phyloP scores from a whole-genome alignment of 2,113 vertebrate genomes.

The Rhinolophus sinicus region DNA sequence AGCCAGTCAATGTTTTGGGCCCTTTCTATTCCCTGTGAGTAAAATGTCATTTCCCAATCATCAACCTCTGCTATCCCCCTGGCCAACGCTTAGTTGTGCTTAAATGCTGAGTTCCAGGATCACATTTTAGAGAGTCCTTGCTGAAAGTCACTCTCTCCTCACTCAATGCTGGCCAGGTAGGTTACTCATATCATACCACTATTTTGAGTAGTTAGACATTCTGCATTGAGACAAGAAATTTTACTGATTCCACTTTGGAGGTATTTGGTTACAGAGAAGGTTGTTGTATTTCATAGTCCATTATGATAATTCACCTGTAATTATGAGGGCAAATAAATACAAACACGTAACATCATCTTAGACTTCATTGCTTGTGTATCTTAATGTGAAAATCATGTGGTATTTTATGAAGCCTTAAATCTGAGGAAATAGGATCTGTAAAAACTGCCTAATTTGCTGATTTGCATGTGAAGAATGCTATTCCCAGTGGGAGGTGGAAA shows the following conservation, averaged over 20 bases:
- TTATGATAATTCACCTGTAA: conserved; percentile 44
- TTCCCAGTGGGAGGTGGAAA: conserved; percentile 66
- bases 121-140: not conserved
- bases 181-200: not conserved
- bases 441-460: conserved; percentile 68
- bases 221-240: not conserved
- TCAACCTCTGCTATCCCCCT: not conserved
- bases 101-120: not conserved
- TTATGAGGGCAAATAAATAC: conserved; percentile 53
- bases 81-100: not conserved
- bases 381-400: conserved; percentile 43
- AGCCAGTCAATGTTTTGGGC: not conserved
- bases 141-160: not conserved
- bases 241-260: not conserved
- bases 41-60: not conserved
- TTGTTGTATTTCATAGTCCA: conserved; percentile 32
- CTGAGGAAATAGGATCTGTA: conserved; percentile 31
- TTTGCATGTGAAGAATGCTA: conserved; percentile 71
- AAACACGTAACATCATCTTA: not conserved
- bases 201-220: conserved; percentile 11
- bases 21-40: not conserved
- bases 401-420: conserved; percentile 69
- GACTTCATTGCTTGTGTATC: conserved; percentile 14
- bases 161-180: not conserved
- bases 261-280: not conserved